Percentiles rank a stretch among this genome's conserved stretches.
Conservation (phyloP, 1,140 invertebrate genomes). For the Grapholita molesta region DNA sequence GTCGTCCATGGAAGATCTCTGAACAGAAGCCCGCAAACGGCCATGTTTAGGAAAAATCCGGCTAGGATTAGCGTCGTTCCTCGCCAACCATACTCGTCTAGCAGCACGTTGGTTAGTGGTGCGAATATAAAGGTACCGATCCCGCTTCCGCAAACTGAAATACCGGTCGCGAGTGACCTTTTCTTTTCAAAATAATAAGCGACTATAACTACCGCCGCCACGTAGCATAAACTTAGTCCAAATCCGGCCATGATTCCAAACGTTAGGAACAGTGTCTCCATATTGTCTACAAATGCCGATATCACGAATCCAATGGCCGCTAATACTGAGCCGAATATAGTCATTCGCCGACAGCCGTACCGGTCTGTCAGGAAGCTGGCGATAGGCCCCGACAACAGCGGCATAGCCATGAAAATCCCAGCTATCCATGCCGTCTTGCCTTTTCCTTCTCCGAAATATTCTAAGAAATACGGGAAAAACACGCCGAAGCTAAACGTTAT, state of each 20-base stretch:
- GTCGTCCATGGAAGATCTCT: slow-evolving; percentile 88
- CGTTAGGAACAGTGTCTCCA: slow-evolving; percentile 89
- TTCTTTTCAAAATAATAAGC: slow-evolving; percentile 97
- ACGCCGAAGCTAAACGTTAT: slow-evolving; percentile 93
- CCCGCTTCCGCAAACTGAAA: slow-evolving; percentile 94
- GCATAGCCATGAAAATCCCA: slow-evolving; percentile 94
- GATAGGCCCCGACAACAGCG: slow-evolving; percentile 91
- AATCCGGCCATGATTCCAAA: slow-evolving; percentile 93
- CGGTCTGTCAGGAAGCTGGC: slow-evolving; percentile 93
- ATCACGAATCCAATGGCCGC: slow-evolving; percentile 89
- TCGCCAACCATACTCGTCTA: slow-evolving; percentile 91
- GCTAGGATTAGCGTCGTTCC: slow-evolving; percentile 90
- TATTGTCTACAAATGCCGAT: slow-evolving; percentile 86
- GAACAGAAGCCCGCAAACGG: slow-evolving; percentile 92
- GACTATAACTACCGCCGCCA: slow-evolving; percentile 95
- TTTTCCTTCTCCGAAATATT: slow-evolving; percentile 88
- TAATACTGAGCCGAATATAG: slow-evolving; percentile 88
- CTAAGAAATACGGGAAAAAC: slow-evolving; percentile 88
- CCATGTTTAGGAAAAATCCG: slow-evolving; percentile 91
- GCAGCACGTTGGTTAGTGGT: slow-evolving; percentile 87
- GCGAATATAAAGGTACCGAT: slow-evolving; percentile 95
- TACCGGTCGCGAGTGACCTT: slow-evolving; percentile 94
- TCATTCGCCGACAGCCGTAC: slow-evolving; percentile 89
- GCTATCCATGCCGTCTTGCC: slow-evolving; percentile 95
- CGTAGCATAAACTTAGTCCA: slow-evolving; percentile 92